Conservation (phyloP, 2,888 invertebrate genomes). For the Drosophila mettleri region DNA sequence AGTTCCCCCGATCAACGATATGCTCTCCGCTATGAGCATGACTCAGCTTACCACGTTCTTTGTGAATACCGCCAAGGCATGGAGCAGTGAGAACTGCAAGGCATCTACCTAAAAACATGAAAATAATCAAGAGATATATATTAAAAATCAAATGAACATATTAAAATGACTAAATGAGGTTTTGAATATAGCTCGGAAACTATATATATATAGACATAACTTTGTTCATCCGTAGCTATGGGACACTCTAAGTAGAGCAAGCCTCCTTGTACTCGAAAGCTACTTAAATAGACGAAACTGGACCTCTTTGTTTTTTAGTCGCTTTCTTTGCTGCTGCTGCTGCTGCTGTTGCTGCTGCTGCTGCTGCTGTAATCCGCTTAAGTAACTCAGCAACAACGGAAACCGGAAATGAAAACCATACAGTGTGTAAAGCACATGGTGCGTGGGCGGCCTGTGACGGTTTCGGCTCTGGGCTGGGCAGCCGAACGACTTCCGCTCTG, state of each 20-base stretch:
- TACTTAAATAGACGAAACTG: neutral
- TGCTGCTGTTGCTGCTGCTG: conserved; percentile 28
- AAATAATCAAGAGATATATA: too few species aligned
- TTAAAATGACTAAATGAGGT: neutral
- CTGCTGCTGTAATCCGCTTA: conserved; percentile 76
- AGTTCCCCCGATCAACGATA: conserved; percentile 45
- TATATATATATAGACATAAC: neutral
- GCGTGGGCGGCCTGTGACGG: conserved; percentile 5
- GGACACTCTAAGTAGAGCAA: conserved; percentile 4
- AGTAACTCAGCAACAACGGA: conserved; percentile 77
- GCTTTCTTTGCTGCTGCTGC: conserved; percentile 19
- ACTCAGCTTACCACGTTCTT: conserved; percentile 39
- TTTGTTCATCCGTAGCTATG: neutral
- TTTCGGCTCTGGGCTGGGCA: conserved; percentile 42
- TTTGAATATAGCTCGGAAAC: neutral
- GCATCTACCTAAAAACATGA: conserved; percentile 17
- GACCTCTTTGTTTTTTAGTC: conserved; percentile 17
- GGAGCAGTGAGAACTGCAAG: conserved; percentile 44
- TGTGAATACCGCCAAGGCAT: conserved; percentile 29
- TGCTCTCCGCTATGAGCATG: conserved; percentile 39
- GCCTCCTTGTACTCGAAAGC: neutral
- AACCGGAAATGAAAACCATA: conserved; percentile 81
- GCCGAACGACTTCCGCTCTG: conserved; percentile 65
- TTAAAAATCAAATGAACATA: conserved; percentile 6
- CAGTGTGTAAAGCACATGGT: conserved; percentile 62